Base-by-base conservation (phyloP, 2,888 invertebrate genomes). In the Aradus depressus region DNA sequence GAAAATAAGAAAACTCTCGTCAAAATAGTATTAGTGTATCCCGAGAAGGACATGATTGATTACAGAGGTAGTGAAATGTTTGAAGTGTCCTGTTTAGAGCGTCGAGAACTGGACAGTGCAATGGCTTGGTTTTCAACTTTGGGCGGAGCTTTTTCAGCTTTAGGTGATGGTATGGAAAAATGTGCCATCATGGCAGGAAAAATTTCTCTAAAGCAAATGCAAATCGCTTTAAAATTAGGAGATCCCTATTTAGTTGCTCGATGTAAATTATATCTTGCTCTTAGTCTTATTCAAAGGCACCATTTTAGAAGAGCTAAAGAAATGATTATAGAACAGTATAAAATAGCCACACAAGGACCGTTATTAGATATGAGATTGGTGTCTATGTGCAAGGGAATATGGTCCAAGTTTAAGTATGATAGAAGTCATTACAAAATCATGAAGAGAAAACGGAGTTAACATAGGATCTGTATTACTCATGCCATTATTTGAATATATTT, bases 71-170 rank as follows among this genome's bases (percentile, higher is more conserved):
- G 44, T 38, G n/a, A 39, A 44, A 53, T 57, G 52, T 39, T 54
- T 23, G 52, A 50, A 34, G 10, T 32, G 3, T 31, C 51, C 2
- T 55, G 48, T 19, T 32, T 49, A 14, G 81, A 80, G 58, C 74
- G 75, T 60, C 73, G 81, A 56, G 88, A 90, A 68, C 70, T 87
- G 60, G 89, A 90, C 60, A 77, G 84, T 69, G 76, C 87, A 23
- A 79, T 95, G 74, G 91, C 92, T 16, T 93, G 93, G 91, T 69
- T 97, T 21, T 96, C 95, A 18, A 96, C 97, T 1, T 74, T 97
- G 14, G 97, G 96, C 2, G 96, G 96, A 41, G 96, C 92, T 1
- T 96, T 88, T 68, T 96, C 96, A 2, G 88, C 95, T 1, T 72
- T 97, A 48, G 97, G 96, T 2, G 95, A 96, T 65, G 80, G 86